phyloP scores from a whole-genome alignment of 2,113 vertebrate genomes.

The Ursus arctos region DNA sequence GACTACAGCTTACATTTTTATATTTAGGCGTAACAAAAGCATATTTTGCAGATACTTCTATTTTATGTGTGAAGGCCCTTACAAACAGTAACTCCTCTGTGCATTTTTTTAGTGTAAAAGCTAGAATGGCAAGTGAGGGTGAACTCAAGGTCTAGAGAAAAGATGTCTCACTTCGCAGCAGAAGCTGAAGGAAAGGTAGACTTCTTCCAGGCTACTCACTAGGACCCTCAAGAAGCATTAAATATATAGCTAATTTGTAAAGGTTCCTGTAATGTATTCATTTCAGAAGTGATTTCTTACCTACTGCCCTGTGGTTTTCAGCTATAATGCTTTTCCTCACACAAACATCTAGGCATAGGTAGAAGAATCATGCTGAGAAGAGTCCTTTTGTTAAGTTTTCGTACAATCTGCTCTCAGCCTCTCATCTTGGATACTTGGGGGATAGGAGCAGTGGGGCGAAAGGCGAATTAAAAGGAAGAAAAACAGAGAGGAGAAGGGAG shows the following conservation, averaged over 20 bases:
- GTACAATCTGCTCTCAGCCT: not conserved
- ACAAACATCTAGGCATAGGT: not conserved
- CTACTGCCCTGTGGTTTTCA: not conserved
- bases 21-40: not conserved
- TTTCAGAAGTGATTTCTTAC: not conserved
- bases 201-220: not conserved
- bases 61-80: conserved; percentile 6
- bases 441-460: not conserved
- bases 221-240: not conserved
- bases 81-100: not conserved
- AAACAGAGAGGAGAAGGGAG: not conserved
- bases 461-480: not conserved
- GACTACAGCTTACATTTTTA: not conserved
- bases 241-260: not conserved
- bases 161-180: not conserved
- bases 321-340: not conserved
- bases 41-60: not conserved
- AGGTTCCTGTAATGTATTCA: not conserved
- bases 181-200: not conserved
- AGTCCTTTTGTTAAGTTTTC: not conserved
- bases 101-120: not conserved
- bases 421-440: not conserved
- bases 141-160: not conserved
- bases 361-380: not conserved
- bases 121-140: not conserved